These are phyloP conservation scores for Aplocera efformata DNA, from an alignment of 2,888 invertebrate species.

Conservation along the genomic window DNA sequence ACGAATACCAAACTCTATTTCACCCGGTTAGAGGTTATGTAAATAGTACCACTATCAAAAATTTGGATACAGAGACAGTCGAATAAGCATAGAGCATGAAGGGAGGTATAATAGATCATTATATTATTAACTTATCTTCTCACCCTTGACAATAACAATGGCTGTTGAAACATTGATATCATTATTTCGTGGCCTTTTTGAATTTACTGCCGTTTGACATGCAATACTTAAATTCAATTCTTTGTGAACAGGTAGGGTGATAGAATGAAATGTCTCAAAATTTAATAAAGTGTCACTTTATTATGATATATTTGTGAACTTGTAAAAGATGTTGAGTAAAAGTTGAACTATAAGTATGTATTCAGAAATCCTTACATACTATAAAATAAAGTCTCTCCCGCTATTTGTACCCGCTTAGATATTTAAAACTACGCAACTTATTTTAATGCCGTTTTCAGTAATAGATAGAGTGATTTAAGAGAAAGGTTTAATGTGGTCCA, in stretches of 20 bases:
- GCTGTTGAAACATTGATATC: slow-evolving; percentile 75
- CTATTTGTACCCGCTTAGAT: too few relatives aligned
- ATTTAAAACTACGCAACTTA: too few relatives aligned
- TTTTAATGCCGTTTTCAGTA: too few relatives aligned
- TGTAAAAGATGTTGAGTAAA: too few relatives aligned
- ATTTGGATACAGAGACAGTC: slow-evolving; percentile 53
- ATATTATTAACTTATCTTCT: slow-evolving; percentile 79
- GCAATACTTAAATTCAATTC: slow-evolving; percentile 75
- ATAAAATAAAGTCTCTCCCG: too few relatives aligned
- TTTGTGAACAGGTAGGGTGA: slow-evolving; percentile 52
- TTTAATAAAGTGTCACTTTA: too few relatives aligned
- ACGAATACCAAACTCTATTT: slow-evolving; percentile 30
- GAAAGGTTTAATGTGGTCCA: too few relatives aligned
- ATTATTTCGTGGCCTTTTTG: slow-evolving; percentile 59
- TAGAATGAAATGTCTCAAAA: not conserved
- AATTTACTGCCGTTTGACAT: slow-evolving; percentile 69
- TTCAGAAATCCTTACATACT: too few relatives aligned
- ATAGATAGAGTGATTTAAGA: too few relatives aligned
- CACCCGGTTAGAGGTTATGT: slow-evolving; percentile 17
- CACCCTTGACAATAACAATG: slow-evolving; percentile 79
- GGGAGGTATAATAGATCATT: slow-evolving; percentile 73
- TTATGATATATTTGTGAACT: too few relatives aligned
- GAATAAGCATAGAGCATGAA: slow-evolving; percentile 46
- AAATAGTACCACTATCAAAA: slow-evolving; percentile 33
- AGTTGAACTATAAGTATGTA: too few relatives aligned